Conservation (phyloP, 2,113 vertebrate species). For the Stercorarius parasiticus region DNA sequence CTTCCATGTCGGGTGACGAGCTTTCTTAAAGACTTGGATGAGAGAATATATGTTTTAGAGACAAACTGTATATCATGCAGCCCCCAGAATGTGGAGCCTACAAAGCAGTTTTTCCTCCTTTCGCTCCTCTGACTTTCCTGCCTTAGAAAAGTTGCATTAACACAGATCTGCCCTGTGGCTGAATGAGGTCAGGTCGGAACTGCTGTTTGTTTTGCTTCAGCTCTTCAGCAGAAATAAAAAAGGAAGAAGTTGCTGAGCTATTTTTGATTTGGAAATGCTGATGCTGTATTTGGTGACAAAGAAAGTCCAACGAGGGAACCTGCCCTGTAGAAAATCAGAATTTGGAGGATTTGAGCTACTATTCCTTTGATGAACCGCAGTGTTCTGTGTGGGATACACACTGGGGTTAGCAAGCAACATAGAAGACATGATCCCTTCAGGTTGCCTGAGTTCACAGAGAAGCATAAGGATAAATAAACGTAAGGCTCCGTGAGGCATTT, state of each 20-base stretch:
- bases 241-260: neutral
- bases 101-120: neutral
- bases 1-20: neutral
- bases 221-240: neutral
- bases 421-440: neutral
- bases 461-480: neutral
- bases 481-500: neutral
- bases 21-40: neutral
- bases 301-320: neutral
- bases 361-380: neutral
- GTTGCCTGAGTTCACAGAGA: neutral
- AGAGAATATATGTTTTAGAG: neutral
- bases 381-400: neutral
- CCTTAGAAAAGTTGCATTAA: neutral
- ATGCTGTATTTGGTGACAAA: neutral
- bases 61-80: neutral
- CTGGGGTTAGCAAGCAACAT: neutral
- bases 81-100: neutral
- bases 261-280: neutral
- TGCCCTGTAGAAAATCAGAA: neutral
- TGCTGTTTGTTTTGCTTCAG: neutral
- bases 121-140: neutral
- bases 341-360: neutral
- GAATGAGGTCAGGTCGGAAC: neutral
- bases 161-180: neutral